Percentiles rank a stretch among this genome's conserved stretches.
Conservation (phyloP, 2,797 vertebrate genomes). For the Naso thynnoides region DNA sequence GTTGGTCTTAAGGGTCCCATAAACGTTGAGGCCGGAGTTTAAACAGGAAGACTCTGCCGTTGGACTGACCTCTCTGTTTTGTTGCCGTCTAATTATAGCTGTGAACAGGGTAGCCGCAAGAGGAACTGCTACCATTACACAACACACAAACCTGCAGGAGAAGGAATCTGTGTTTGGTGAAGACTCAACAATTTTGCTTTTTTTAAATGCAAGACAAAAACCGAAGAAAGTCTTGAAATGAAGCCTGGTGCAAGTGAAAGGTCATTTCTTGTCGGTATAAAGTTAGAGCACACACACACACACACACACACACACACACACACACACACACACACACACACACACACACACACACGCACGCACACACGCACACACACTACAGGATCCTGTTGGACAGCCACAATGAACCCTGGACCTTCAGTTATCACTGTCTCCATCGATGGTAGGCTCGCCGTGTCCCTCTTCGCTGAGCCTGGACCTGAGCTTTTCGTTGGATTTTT, state of each 20-base stretch:
- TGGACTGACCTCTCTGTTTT: slow-evolving; percentile 58
- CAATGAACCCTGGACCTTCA: slow-evolving; percentile 58
- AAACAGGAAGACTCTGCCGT: slow-evolving; percentile 51
- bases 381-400: slow-evolving; percentile 30
- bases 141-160: slow-evolving; percentile 81
- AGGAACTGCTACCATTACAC: slow-evolving; percentile 77
- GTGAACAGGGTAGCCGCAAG: slow-evolving; percentile 76
- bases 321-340: too few relatives aligned
- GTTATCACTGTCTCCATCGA: slow-evolving; percentile 15
- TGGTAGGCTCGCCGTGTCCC: slow-evolving; percentile 39
- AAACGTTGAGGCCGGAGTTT: slow-evolving; percentile 63
- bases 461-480: slow-evolving; percentile 32
- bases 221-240: neutral
- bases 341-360: too few relatives aligned
- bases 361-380: slow-evolving; percentile 32
- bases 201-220: neutral
- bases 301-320: too few relatives aligned
- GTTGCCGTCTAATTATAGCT: slow-evolving; percentile 61
- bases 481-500: slow-evolving; percentile 11
- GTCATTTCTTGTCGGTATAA: neutral
- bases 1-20: slow-evolving; percentile 74
- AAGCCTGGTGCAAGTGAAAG: neutral
- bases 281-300: neutral
- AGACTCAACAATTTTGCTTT: neutral
- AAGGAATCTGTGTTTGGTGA: neutral